phyloP scores from a whole-genome alignment of 1,140 invertebrate genomes.

The Heliconius congener region DNA sequence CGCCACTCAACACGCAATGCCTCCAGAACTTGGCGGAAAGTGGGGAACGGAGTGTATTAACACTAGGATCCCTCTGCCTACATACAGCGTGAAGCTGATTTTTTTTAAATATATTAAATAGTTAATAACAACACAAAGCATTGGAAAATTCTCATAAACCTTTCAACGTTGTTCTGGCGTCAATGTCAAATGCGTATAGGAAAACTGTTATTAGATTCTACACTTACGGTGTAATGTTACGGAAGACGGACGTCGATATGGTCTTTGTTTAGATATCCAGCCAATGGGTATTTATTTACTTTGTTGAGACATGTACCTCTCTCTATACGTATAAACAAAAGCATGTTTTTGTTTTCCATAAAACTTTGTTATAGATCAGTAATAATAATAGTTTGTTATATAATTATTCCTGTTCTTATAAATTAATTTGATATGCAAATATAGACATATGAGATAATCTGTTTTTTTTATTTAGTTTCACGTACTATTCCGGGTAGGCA shows the following conservation, averaged over 20 bases:
- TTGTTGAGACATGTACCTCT: not conserved
- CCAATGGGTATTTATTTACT: constrained; percentile 5
- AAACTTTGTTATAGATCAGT: not conserved
- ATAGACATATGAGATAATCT: too few relatives aligned
- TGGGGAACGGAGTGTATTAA: too few relatives aligned
- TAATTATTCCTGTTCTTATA: too few relatives aligned
- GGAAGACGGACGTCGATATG: not conserved
- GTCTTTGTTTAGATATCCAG: not conserved
- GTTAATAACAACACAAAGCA: not conserved
- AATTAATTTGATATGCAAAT: too few relatives aligned
- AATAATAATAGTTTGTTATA: too few relatives aligned
- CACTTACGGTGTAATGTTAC: constrained; percentile 11
- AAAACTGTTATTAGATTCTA: not conserved
- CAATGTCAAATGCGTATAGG: not conserved
- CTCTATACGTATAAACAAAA: not conserved
- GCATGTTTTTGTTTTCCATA: not conserved
- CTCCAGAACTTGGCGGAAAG: too few relatives aligned
- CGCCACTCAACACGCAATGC: too few relatives aligned
- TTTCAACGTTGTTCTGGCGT: not conserved
- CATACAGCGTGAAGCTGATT: too few relatives aligned
- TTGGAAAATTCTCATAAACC: not conserved
- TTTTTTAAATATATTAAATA: too few relatives aligned
- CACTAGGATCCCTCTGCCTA: too few relatives aligned
- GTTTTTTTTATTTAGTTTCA: too few relatives aligned
- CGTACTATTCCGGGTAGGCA: too few relatives aligned